Percentiles rank a stretch among this genome's conserved stretches.
Evolutionary conservation across 2,797 vertebrate genomes (phyloP).

Genomic region (Sphaeramia orbicularis): DNA sequence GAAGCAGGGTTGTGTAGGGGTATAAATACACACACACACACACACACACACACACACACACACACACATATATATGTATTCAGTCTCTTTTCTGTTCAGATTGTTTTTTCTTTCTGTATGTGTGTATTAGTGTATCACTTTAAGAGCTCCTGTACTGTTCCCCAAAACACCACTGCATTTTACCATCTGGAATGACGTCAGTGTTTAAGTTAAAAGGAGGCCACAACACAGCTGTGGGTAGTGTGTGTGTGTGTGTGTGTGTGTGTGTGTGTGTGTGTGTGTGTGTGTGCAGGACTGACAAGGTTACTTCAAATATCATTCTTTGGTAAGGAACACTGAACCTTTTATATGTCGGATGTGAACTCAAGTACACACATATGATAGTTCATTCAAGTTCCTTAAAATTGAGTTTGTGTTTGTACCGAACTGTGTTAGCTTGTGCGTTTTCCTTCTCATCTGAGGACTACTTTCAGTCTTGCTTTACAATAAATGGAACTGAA

Average conservation of each 20-base stretch:
- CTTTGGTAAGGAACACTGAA: background rate
- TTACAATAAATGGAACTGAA: background rate
- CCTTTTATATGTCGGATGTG: background rate
- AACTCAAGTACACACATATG: background rate
- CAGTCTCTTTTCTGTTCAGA: background rate
- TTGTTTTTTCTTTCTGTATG: background rate
- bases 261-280: too few species aligned
- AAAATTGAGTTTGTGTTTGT: background rate
- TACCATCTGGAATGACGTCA: conserved; percentile 41
- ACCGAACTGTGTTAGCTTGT: too few species aligned
- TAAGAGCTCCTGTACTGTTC: conserved; percentile 19
- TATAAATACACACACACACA: too few species aligned
- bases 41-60: too few species aligned
- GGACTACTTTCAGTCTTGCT: too few species aligned
- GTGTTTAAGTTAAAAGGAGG: conserved; percentile 48
- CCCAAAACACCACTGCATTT: background rate
- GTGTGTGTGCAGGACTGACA: background rate
- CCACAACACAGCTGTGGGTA: conserved; percentile 41
- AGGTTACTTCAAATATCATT: conserved; percentile 15
- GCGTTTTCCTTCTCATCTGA: too few species aligned
- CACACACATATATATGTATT: background rate
- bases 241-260: too few species aligned
- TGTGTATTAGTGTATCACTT: background rate
- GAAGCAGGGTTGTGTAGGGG: too few species aligned
- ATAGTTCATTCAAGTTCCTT: background rate